Base-by-base conservation (phyloP, 2,797 vertebrate genomes). In the Aselliscus stoliczkanus region DNA sequence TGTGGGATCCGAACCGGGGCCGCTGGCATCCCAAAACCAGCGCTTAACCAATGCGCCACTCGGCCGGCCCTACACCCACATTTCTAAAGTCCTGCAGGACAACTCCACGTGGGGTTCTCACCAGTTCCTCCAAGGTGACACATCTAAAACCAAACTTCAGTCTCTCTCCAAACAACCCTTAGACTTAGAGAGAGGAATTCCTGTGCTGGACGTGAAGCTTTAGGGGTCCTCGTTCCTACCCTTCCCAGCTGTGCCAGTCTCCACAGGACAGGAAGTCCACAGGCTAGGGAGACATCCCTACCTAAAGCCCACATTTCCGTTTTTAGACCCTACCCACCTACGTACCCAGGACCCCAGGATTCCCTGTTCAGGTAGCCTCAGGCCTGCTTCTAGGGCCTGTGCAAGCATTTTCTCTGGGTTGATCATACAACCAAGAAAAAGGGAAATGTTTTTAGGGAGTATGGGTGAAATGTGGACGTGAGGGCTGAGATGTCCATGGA, bases 161-260 rank as follows among this genome's bases (percentile, higher is more conserved):
- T 58, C 34, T 73, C 18, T 47, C 83, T 87, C 17, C 9, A 3
- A 56, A 39, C 0, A n/a, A 34, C 52, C 17, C 7, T 84, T 29
- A 31, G 29, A 9, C 34, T 11, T 15, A 17, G 34, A 18, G 20
- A 21, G 34, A 86, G 64, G 50, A 84, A 5, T 52, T 29, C 11
- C 31, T 17, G 27, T 4, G 0, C 12, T 42, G 21, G 50, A 14
- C 8, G n/a, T 11, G 42, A 20, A 31, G 42, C 54, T 23, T 50
- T 29, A 50, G 4, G n/a, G 42, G 77, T 1, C 27, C 20, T 27
- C n/a, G 6, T 60, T 2, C 1, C 12, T 13, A 29, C 2, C 5
- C 18, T 70, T 42, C 47, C 7, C 10, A 79, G 47, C 7, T 23
- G 2, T 21, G 3, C 14, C 39, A 42, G 27, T 8, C 21, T 23